These are phyloP conservation scores for Hipparchia sbordonii DNA, from an alignment of 2,888 invertebrate genomes.

Conservation along the genomic window DNA sequence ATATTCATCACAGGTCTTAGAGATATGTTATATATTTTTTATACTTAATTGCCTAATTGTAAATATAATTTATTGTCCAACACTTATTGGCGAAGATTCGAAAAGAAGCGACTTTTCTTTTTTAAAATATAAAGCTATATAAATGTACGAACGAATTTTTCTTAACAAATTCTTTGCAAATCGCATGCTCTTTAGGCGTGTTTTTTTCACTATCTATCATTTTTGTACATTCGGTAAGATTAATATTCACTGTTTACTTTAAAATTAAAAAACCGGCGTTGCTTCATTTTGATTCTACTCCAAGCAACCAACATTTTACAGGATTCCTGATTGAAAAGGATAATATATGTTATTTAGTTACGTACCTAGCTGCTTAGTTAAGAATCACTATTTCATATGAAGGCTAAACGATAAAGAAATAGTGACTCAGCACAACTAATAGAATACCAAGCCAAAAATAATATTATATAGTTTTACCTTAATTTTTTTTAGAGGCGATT, in stretches of 20 bases:
- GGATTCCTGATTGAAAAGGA: background rate
- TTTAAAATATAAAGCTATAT: background rate
- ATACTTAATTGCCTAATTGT: background rate
- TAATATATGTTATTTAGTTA: background rate
- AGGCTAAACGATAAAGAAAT: background rate
- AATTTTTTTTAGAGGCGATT: background rate
- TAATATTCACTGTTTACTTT: too few species aligned
- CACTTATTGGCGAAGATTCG: background rate
- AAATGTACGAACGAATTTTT: background rate
- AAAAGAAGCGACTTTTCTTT: background rate
- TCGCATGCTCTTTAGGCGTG: background rate
- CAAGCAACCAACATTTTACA: background rate
- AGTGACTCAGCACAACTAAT: background rate
- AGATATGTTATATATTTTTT: constrained; percentile 1
- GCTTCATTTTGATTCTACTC: background rate
- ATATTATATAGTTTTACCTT: background rate
- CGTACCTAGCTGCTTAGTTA: background rate
- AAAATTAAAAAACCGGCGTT: background rate
- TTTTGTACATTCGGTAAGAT: too few species aligned
- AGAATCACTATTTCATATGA: background rate
- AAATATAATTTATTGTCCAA: background rate
- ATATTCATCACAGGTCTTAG: background rate
- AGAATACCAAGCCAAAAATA: constrained; percentile 9
- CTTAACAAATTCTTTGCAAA: background rate
- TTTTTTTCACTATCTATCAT: background rate